Evolutionary conservation across 2,888 invertebrate genomes (phyloP).

Genomic region (Mechanitis mazaeus): DNA sequence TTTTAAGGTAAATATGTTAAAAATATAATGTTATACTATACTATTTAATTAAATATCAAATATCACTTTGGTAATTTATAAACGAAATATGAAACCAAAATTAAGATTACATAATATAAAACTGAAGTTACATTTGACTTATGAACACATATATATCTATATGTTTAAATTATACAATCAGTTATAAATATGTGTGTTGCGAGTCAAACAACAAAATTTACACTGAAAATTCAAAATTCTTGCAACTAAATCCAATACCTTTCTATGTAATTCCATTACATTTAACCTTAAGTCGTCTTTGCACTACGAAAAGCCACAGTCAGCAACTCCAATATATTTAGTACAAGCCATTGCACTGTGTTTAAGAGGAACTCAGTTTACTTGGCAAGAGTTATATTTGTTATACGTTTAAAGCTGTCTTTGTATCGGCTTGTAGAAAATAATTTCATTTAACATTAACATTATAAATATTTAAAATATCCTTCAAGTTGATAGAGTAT

Average conservation of each 20-base stretch:
- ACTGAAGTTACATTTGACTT: too few species aligned
- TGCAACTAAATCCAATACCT: slow-evolving; percentile 5
- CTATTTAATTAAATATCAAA: neutral
- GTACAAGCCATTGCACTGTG: slow-evolving; percentile 32
- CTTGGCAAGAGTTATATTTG: slow-evolving; percentile 29
- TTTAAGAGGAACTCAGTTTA: slow-evolving; percentile 29
- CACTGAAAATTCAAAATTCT: neutral
- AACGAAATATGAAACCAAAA: too few species aligned
- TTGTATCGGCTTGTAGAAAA: slow-evolving; percentile 5
- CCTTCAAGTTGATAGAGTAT: too few species aligned
- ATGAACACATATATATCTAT: too few species aligned
- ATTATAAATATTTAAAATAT: too few species aligned
- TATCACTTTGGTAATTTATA: too few species aligned
- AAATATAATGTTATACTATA: too few species aligned
- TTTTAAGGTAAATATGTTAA: slow-evolving; percentile 83
- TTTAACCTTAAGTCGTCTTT: slow-evolving; percentile 21
- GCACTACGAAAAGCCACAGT: slow-evolving; percentile 22
- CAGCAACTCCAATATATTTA: slow-evolving; percentile 30
- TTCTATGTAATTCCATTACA: slow-evolving; percentile 19
- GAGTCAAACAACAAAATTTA: neutral
- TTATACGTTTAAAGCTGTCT: slow-evolving; percentile 17
- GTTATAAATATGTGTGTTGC: neutral
- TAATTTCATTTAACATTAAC: neutral
- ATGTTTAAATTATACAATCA: too few species aligned
- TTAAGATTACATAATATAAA: too few species aligned